A percentile compares a stretch with the other conserved stretches of the same genome.
These are phyloP conservation scores for Ellobius talpinus DNA, from an alignment of 2,113 vertebrate species.

Conservation along the genomic window DNA sequence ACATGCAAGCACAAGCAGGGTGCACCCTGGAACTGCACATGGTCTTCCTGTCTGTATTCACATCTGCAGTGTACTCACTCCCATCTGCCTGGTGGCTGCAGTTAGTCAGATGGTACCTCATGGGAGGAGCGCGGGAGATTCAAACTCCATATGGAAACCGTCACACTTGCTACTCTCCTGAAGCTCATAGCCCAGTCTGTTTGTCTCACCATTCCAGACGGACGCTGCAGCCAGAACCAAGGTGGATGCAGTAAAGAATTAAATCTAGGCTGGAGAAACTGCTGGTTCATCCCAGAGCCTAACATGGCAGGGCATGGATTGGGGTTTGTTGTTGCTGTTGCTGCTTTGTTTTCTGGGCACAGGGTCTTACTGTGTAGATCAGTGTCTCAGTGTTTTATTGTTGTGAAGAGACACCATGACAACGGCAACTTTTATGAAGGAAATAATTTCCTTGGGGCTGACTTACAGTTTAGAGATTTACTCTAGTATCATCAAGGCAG, in stretches of 20 bases:
- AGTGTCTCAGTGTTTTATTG: no score
- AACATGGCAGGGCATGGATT: not conserved
- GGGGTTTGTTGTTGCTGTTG: not conserved
- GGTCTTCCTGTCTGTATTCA: not conserved
- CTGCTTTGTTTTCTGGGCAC: not conserved
- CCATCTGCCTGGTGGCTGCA: not conserved
- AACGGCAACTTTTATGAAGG: no score
- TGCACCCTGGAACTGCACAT: rapidly evolving
- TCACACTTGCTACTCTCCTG: not conserved
- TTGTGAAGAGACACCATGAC: no score
- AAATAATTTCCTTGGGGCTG: no score
- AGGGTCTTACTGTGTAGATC: not conserved
- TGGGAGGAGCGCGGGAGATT: not conserved
- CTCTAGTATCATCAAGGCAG: no score
- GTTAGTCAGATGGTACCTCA: no score
- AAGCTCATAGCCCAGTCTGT: not conserved
- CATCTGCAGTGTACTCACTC: not conserved
- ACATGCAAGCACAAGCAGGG: not conserved
- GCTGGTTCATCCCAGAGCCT: not conserved
- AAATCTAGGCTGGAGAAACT: no score
- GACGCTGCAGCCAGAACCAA: not conserved
- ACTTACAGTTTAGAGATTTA: no score
- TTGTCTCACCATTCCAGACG: not conserved
- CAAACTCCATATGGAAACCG: not conserved
- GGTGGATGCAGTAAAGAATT: no score